phyloP scores from a whole-genome alignment of 1,140 invertebrate species.

The Heterodera schachtii region DNA sequence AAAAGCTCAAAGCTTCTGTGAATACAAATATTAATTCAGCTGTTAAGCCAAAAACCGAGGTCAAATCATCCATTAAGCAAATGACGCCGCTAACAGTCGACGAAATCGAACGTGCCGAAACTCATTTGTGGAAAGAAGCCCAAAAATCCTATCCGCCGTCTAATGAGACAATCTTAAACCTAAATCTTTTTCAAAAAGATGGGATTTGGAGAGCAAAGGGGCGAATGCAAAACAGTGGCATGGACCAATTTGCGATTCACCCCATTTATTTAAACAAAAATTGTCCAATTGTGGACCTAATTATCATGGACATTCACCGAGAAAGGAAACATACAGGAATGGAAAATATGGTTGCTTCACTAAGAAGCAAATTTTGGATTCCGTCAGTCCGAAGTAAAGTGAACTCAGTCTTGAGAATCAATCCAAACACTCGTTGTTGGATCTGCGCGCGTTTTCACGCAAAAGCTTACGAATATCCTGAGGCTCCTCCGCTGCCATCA shows the following conservation, averaged over 20 bases:
- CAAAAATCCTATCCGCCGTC: neutral
- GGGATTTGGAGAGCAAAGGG: slow-evolving; percentile 15
- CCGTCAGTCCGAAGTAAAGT: neutral
- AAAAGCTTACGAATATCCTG: neutral
- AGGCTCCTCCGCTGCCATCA: neutral
- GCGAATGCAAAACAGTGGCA: neutral
- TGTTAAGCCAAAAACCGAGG: neutral
- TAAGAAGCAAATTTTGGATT: slow-evolving; percentile 4
- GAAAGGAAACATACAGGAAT: slow-evolving; percentile 2
- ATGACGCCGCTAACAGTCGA: neutral
- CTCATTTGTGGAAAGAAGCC: neutral
- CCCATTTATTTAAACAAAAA: neutral
- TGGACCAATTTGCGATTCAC: neutral
- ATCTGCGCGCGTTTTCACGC: neutral
- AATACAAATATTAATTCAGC: neutral
- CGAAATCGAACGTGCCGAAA: neutral
- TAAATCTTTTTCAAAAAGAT: neutral
- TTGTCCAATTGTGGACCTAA: neutral
- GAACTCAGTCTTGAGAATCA: neutral
- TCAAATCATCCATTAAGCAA: neutral
- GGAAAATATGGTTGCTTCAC: neutral
- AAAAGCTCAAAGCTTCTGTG: neutral
- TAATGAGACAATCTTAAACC: slow-evolving; percentile 3
- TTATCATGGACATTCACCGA: neutral
- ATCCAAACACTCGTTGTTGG: neutral